Evolutionary conservation across 2,113 vertebrate genomes (phyloP).

Genomic region (Coregonus clupeaformis): DNA sequence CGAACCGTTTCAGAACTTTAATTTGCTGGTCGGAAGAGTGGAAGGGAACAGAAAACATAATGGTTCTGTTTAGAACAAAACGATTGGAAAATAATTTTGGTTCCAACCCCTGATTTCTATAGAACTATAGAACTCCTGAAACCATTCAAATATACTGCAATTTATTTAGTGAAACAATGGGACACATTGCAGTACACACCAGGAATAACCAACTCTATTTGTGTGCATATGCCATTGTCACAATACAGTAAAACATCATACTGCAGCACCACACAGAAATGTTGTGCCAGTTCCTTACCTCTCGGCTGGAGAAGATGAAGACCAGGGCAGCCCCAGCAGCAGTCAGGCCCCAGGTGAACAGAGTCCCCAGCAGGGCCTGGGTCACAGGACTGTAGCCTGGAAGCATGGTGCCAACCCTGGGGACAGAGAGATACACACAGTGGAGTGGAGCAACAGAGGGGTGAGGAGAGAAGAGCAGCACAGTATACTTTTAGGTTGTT

Average conservation of each 20-base stretch:
- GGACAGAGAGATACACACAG: conserved; percentile 14
- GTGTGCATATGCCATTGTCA: neutral
- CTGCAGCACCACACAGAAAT: neutral
- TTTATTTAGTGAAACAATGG: too few species aligned
- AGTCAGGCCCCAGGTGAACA: conserved; percentile 92
- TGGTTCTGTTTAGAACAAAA: too few species aligned
- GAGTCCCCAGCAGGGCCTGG: conserved; percentile 88
- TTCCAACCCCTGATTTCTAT: neutral
- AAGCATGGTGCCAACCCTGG: conserved; percentile 80
- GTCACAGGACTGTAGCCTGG: conserved; percentile 78
- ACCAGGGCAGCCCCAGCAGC: conserved; percentile 89
- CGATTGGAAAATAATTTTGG: too few species aligned
- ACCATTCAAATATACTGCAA: neutral
- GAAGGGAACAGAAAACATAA: too few species aligned
- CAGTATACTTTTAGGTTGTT: neutral
- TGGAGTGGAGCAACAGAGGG: neutral
- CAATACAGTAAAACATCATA: neutral
- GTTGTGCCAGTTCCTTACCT: conserved; percentile 70
- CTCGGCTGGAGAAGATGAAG: conserved; percentile 86
- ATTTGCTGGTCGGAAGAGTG: too few species aligned
- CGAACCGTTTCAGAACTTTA: too few species aligned
- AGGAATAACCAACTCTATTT: too few species aligned
- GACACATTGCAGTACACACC: too few species aligned
- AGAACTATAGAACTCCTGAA: neutral
- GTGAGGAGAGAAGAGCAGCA: neutral